These are phyloP conservation scores for Platycercus adscitus DNA, from an alignment of 2,113 vertebrate species.

Conservation along the genomic window DNA sequence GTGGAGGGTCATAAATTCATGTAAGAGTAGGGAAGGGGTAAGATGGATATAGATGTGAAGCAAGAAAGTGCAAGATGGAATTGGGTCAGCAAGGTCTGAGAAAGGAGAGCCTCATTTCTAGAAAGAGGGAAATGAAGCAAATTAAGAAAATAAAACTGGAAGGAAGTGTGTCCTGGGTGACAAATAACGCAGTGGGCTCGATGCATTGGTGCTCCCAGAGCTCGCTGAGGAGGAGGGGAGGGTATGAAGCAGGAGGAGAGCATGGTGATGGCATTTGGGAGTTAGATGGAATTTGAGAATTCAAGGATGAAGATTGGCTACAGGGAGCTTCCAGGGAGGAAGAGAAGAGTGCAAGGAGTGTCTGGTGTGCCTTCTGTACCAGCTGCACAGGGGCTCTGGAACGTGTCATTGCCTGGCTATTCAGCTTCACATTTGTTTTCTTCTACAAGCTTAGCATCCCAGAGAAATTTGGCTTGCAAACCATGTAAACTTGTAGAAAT, in stretches of 20 bases:
- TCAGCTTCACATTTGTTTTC: not conserved
- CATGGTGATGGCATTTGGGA: not conserved
- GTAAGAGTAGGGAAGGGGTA: not conserved
- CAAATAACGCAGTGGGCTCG: not conserved
- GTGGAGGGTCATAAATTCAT: not conserved
- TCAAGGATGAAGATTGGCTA: not conserved
- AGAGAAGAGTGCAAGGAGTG: not conserved
- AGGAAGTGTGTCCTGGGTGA: not conserved
- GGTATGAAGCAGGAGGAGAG: not conserved
- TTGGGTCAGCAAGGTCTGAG: not conserved
- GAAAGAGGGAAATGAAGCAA: not conserved
- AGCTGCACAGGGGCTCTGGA: not conserved
- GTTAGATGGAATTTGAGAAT: not conserved
- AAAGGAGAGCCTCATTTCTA: not conserved
- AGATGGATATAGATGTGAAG: not conserved
- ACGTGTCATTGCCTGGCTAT: not conserved
- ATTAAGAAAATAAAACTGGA: not conserved
- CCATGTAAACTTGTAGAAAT: not conserved
- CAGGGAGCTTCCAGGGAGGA: not conserved
- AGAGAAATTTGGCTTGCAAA: not conserved
- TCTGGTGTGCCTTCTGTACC: not conserved
- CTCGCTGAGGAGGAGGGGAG: not conserved
- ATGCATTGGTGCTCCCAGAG: not conserved
- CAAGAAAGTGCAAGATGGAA: not conserved
- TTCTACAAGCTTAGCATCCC: not conserved